Evolutionary conservation across 2,888 invertebrate species (phyloP).

Genomic region (Mechanitis messenoides): DNA sequence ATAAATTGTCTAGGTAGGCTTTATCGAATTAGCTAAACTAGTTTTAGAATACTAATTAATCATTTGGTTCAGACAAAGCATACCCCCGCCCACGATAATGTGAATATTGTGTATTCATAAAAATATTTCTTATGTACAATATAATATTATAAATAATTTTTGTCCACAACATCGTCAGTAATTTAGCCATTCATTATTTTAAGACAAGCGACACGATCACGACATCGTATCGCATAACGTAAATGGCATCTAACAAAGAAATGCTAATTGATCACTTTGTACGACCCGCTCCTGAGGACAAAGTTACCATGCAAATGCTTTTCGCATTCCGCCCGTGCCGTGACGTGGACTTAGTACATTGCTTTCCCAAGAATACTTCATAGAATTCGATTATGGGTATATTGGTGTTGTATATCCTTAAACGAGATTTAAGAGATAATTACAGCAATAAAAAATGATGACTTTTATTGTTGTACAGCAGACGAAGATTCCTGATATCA

Average conservation of each 20-base stretch:
- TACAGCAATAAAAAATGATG: neutral
- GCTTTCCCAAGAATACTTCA: slow-evolving; percentile 18
- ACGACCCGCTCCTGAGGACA: slow-evolving; percentile 45
- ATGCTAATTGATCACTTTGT: slow-evolving; percentile 67
- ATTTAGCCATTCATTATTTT: too few species aligned
- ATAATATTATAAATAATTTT: neutral
- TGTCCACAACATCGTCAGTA: neutral
- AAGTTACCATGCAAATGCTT: slow-evolving; percentile 49
- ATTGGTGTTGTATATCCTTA: slow-evolving; percentile 1
- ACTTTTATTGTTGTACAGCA: too few species aligned
- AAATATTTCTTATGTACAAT: neutral
- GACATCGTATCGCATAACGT: slow-evolving; percentile 24
- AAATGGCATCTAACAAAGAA: slow-evolving; percentile 44
- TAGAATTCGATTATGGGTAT: slow-evolving; percentile 9
- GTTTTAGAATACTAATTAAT: slow-evolving; percentile 24
- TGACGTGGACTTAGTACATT: slow-evolving; percentile 21
- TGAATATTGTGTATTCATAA: slow-evolving; percentile 14
- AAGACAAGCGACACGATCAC: neutral
- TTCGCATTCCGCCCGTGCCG: slow-evolving; percentile 50
- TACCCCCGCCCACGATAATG: slow-evolving; percentile 17
- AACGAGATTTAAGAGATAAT: neutral
- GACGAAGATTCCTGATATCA: too few species aligned
- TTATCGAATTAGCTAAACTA: slow-evolving; percentile 25
- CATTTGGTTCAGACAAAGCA: slow-evolving; percentile 22
- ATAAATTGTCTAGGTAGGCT: slow-evolving; percentile 14